Conservation (phyloP, 2,113 vertebrate genomes). For the Mirza zaza region DNA sequence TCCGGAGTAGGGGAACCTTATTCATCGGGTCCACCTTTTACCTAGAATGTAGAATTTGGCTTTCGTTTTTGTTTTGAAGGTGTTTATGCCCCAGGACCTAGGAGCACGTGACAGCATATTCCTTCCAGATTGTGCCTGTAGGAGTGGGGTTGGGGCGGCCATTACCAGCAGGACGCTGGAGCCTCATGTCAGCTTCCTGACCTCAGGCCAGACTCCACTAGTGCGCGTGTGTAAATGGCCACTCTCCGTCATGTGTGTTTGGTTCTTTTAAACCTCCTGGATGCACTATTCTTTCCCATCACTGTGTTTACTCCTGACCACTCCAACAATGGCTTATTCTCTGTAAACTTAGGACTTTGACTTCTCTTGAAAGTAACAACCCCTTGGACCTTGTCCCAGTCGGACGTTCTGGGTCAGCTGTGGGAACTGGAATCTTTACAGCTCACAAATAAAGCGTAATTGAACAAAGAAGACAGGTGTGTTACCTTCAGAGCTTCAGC, state of each 20-base stretch:
- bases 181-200: neutral
- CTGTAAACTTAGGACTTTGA: neutral
- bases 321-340: neutral
- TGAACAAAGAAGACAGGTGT: slow-evolving; percentile 17
- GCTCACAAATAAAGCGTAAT: neutral
- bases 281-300: neutral
- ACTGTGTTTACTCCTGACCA: neutral
- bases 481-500: neutral
- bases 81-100: neutral
- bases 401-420: neutral
- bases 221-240: neutral
- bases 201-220: neutral
- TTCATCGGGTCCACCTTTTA: neutral
- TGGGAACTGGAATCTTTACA: slow-evolving; percentile 7
- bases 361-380: slow-evolving; percentile 28
- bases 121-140: neutral
- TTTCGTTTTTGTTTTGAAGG: neutral
- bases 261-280: neutral
- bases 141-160: too few species aligned
- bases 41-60: neutral
- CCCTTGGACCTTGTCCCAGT: neutral
- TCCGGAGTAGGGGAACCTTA: neutral
- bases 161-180: neutral
- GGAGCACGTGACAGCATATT: neutral
- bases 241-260: neutral